phyloP scores from a whole-genome alignment of 2,113 vertebrate species.

The Ceyx margarethae region DNA sequence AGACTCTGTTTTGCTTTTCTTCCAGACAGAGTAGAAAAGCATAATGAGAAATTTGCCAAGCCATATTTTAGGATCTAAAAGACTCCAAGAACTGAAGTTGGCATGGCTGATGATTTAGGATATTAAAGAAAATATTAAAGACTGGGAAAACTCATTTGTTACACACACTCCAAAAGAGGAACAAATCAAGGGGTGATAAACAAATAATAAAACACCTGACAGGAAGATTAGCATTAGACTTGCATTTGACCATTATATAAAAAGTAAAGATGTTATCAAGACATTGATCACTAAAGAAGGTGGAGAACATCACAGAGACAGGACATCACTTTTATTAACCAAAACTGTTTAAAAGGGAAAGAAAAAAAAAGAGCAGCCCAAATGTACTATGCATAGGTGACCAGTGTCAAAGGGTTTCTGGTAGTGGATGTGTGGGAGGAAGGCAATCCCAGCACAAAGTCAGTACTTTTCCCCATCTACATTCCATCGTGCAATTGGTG shows the following conservation, averaged over 20 bases:
- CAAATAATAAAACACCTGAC: neutral
- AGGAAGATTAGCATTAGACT: neutral
- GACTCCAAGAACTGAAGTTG: neutral
- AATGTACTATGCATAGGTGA: neutral
- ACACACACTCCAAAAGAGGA: neutral
- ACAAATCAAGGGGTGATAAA: neutral
- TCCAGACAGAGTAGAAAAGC: neutral
- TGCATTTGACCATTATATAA: neutral
- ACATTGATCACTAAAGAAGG: neutral
- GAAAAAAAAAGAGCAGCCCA: neutral
- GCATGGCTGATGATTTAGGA: neutral
- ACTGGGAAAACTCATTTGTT: neutral
- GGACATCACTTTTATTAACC: constrained; percentile 15
- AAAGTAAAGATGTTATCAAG: neutral
- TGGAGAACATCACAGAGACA: neutral
- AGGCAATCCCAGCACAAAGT: neutral
- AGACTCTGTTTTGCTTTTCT: neutral
- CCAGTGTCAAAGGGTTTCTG: constrained; percentile 30
- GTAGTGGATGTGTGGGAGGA: neutral
- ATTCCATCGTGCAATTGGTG: neutral
- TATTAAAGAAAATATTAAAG: neutral
- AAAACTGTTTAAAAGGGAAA: neutral
- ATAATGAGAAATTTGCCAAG: neutral
- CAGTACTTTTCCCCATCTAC: neutral
- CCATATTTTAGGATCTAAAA: neutral